phyloP scores from a whole-genome alignment of 92 coral and sea anemone genomes.

The Bergia sp. region DNA sequence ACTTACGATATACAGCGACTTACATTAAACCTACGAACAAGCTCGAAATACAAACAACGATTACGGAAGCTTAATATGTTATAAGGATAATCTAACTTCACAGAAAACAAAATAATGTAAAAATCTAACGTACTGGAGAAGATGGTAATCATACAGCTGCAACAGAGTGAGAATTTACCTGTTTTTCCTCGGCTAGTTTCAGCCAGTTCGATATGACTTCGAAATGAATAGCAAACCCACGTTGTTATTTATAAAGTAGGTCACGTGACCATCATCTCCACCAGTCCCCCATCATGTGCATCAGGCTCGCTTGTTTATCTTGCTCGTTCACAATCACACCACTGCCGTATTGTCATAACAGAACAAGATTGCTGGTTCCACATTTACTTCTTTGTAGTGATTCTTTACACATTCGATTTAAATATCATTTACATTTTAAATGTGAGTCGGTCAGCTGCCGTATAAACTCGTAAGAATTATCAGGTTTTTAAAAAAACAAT shows the following conservation, averaged over 20 bases:
- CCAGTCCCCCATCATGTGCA: slow-evolving; percentile 23
- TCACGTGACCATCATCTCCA: slow-evolving; percentile 30
- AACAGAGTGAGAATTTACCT: slow-evolving; percentile 15
- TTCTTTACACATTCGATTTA: neutral
- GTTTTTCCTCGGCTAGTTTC: slow-evolving; percentile 33
- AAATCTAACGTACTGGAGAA: slow-evolving; percentile 38
- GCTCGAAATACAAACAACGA: slow-evolving; percentile 40
- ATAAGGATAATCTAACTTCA: slow-evolving; percentile 22
- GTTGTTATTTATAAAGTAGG: slow-evolving; percentile 43
- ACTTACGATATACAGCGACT: neutral
- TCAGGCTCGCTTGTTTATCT: neutral
- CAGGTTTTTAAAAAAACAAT: too few species aligned
- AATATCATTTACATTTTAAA: too few species aligned
- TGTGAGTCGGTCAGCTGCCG: neutral
- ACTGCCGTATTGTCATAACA: neutral
- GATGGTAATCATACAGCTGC: neutral
- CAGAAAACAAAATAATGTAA: slow-evolving; percentile 16
- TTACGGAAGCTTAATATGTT: neutral
- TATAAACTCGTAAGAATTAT: too few species aligned
- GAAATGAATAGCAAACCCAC: slow-evolving; percentile 29
- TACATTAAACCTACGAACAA: slow-evolving; percentile 10
- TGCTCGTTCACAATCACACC: neutral
- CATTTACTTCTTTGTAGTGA: neutral
- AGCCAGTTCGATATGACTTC: slow-evolving; percentile 21
- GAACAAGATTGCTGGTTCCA: too few species aligned